Conservation (phyloP, 2,888 invertebrate genomes). For the Tyria jacobaeae region DNA sequence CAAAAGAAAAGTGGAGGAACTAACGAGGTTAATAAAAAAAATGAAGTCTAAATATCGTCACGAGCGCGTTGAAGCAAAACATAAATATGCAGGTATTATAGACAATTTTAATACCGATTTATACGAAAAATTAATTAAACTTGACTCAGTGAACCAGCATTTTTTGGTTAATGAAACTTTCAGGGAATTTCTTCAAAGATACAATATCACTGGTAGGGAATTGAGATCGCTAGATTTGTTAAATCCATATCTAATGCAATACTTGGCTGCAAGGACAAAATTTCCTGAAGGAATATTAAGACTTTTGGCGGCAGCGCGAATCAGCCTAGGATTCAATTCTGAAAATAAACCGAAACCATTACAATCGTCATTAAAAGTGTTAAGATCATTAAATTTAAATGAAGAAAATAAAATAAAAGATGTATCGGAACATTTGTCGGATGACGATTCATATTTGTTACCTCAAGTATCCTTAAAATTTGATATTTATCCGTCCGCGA, state of each 20-base stretch:
- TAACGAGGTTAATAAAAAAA: neutral
- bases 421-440: neutral
- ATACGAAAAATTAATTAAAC: neutral
- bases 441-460: neutral
- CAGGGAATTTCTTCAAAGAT: neutral
- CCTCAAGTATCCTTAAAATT: neutral
- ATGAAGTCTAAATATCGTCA: neutral
- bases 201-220: neutral
- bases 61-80: neutral
- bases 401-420: neutral
- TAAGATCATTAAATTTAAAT: neutral
- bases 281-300: neutral
- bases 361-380: neutral
- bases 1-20: neutral
- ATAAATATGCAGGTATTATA: neutral
- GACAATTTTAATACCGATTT: neutral
- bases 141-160: neutral
- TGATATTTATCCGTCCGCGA: neutral
- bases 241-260: neutral
- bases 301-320: neutral
- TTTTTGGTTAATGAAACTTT: conserved; percentile 2
- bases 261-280: neutral
- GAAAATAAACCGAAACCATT: neutral
- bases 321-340: neutral
- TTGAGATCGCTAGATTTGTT: neutral